These are phyloP conservation scores for Stegodyphus dumicola DNA, from an alignment of 1,140 invertebrate genomes.

Conservation along the genomic window DNA sequence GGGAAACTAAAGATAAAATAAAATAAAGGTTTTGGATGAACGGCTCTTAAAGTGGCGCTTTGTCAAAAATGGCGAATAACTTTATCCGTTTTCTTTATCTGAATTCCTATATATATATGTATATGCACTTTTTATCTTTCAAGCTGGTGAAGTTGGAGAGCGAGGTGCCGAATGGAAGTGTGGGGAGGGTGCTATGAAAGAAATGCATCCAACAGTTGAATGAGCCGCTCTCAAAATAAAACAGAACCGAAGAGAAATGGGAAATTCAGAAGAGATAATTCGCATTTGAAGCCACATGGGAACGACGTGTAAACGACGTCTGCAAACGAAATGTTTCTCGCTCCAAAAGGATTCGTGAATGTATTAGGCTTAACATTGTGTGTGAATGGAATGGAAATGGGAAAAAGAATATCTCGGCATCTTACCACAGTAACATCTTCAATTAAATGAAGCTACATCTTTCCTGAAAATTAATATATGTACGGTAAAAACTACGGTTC, in stretches of 20 bases:
- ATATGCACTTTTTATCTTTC: too few relatives aligned
- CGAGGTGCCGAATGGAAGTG: too few relatives aligned
- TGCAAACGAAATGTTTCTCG: conserved; percentile 47
- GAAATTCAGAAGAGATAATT: conserved; percentile 27
- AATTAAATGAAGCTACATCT: too few relatives aligned
- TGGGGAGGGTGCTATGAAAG: too few relatives aligned
- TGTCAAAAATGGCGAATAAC: conserved; percentile 20
- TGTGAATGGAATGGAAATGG: too few relatives aligned
- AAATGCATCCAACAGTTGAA: too few relatives aligned
- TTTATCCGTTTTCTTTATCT: conserved; percentile 46
- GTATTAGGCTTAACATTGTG: not conserved
- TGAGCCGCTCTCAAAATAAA: not conserved
- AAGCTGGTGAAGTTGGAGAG: too few relatives aligned
- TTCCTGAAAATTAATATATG: too few relatives aligned
- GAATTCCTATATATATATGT: not conserved
- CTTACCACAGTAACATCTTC: too few relatives aligned
- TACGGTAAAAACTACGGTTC: too few relatives aligned
- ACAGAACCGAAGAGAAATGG: conserved; percentile 15
- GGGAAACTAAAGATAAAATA: too few relatives aligned
- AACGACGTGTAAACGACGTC: conserved; percentile 9
- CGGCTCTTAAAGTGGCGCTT: conserved; percentile 21
- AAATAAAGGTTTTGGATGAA: not conserved
- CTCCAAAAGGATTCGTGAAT: not conserved
- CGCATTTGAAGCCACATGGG: conserved; percentile 12
- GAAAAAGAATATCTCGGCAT: too few relatives aligned